Evolutionary conservation across 2,888 invertebrate genomes (phyloP).

Genomic region (Andrena hattorfiana): DNA sequence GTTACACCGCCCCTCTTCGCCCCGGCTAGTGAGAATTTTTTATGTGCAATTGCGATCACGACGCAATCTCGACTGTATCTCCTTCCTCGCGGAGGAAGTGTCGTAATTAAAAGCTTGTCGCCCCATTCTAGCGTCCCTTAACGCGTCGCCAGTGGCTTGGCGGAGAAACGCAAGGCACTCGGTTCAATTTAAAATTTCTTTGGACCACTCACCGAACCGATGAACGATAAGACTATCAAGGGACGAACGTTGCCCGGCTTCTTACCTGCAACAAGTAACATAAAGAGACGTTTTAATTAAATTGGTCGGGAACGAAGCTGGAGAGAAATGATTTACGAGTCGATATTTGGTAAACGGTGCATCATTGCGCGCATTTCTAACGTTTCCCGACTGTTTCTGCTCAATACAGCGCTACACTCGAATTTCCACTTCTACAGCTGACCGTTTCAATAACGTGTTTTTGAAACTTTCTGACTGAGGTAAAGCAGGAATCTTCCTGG

Average conservation of each 20-base stretch:
- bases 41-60: not conserved
- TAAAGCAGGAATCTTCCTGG: conserved; percentile 1
- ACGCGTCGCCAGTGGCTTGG: not conserved
- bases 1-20: not conserved
- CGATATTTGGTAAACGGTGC: conserved; percentile 1
- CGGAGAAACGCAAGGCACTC: conserved; percentile 52
- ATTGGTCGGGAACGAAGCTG: conserved; percentile 9
- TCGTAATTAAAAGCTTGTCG: conserved; percentile 56
- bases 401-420: conserved; percentile 22
- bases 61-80: conserved; percentile 7
- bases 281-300: conserved; percentile 64
- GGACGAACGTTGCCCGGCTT: conserved; percentile 48
- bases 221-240: conserved; percentile 55
- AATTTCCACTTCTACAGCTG: conserved; percentile 14
- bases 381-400: not conserved
- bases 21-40: conserved; percentile 40
- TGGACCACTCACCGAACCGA: conserved; percentile 63
- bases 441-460: conserved; percentile 37
- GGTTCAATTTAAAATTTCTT: conserved; percentile 76
- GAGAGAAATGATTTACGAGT: conserved; percentile 31
- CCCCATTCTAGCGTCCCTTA: not conserved
- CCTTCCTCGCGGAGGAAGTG: conserved; percentile 19
- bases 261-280: conserved; percentile 77
- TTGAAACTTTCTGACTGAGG: conserved; percentile 15
- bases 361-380: conserved; percentile 22